These are phyloP conservation scores for Amphipyra tragopoginis DNA, from an alignment of 2,888 invertebrate species.

Conservation along the genomic window DNA sequence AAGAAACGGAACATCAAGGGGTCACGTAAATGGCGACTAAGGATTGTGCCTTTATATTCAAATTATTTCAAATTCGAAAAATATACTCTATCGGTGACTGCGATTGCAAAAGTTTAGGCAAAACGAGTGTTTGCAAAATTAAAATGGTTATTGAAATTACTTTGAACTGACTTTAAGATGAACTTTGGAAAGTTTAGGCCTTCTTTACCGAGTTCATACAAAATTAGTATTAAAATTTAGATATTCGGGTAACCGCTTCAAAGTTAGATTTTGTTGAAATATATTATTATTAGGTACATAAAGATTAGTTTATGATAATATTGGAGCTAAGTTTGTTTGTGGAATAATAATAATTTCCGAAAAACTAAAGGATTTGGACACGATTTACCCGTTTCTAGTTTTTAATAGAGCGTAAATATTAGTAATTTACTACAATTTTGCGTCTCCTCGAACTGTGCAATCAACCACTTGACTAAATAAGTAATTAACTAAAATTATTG, in stretches of 20 bases:
- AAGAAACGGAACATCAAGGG: no score
- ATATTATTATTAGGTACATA: slow-evolving; percentile 11
- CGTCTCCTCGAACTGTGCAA: no score
- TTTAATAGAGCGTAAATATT: no score
- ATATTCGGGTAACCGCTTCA: slow-evolving; percentile 22
- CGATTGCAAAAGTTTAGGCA: slow-evolving; percentile 41
- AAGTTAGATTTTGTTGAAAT: slow-evolving; percentile 40
- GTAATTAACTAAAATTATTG: no score
- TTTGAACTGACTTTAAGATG: slow-evolving; percentile 44
- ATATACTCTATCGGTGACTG: slow-evolving; percentile 35
- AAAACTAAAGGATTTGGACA: no score
- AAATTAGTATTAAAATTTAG: slow-evolving; percentile 51
- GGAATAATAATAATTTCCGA: not conserved
- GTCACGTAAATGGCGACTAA: no score
- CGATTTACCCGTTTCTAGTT: no score
- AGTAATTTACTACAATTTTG: no score
- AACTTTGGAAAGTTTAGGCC: slow-evolving; percentile 43
- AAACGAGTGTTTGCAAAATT: slow-evolving; percentile 51
- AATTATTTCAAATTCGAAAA: slow-evolving; percentile 12
- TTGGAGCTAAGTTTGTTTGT: slow-evolving; percentile 6
- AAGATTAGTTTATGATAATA: slow-evolving; percentile 1
- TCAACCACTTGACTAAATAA: no score
- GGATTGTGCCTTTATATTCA: no score
- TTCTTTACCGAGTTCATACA: slow-evolving; percentile 27
- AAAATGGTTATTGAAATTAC: slow-evolving; percentile 59